Base-by-base conservation (phyloP, 1,140 invertebrate species). In the Phortica variegata region DNA sequence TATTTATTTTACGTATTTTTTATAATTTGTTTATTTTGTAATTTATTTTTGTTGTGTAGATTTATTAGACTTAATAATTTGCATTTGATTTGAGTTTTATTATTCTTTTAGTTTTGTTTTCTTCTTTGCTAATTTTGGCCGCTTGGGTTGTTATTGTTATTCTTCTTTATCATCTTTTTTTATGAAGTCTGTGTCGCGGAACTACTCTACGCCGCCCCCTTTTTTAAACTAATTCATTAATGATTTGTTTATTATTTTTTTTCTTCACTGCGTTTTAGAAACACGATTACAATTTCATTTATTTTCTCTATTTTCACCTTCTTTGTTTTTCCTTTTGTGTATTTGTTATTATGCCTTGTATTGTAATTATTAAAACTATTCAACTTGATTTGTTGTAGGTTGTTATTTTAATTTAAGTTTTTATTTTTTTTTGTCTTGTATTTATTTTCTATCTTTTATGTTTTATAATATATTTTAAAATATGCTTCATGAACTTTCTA, bases 231-330 rank as follows among this genome's bases (percentile, higher is more conserved):
- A 63, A 56, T 48, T 50, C 43, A 45, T 50, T 41, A 20, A 34
- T 43, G 19, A 7, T 29, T 29, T 29, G 26, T 29, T 29, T 29
- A 29, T 43, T 54, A 52, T 42, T 54, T 54, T 54, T 54, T 46
- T 54, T 20, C 45, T 54, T 54, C 60, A 66, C 69, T 69, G 65
- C 65, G 65, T 68, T 69, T 68, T 69, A 68, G 62, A 66, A 66
- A 69, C 65, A 66, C 65, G 61, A 63, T 68, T 58, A 56, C 32
- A 36, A 16, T 17, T 20, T 39, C 20, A 20, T 18, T 16, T 19
- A 39, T 39, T 39, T 19, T 16, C n/a, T 39, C 20, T 55, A 26
- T 34, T 26, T 43, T 42, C 17, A 40, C 39, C n/a, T 43, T 43
- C 39, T 5, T 49, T 44, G 26, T 39, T 26, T 46, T 38, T 17